phyloP scores from a whole-genome alignment of 2,113 vertebrate species.

The Ifrita kowaldi region DNA sequence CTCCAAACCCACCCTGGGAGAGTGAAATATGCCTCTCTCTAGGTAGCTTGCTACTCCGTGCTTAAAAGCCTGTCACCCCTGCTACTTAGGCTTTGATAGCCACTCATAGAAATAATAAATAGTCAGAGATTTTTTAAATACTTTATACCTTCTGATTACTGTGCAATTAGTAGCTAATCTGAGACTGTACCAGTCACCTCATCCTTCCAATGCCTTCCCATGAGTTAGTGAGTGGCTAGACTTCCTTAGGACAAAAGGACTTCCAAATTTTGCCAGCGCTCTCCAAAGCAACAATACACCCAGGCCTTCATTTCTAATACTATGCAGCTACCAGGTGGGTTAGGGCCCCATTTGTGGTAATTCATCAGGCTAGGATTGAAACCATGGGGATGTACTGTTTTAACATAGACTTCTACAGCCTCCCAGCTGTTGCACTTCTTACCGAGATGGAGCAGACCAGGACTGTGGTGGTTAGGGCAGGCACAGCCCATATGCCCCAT shows the following conservation, averaged over 20 bases:
- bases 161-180: background rate
- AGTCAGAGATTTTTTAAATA: background rate
- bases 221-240: background rate
- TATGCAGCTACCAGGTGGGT: background rate
- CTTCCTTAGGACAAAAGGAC: background rate
- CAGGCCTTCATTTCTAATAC: background rate
- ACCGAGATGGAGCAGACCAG: background rate
- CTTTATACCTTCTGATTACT: background rate
- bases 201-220: background rate
- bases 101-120: background rate
- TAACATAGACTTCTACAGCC: background rate
- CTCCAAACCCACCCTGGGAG: background rate
- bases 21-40: background rate
- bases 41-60: background rate
- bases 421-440: background rate
- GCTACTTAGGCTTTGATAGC: background rate
- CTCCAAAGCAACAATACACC: background rate
- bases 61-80: background rate
- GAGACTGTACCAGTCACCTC: background rate
- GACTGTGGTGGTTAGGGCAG: background rate
- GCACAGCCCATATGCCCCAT: background rate
- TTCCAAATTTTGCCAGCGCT: rapidly evolving
- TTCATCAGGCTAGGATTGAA: background rate
- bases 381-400: background rate
- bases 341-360: rapidly evolving